Evolutionary conservation across 2,113 vertebrate species (phyloP).

Genomic region (Ciconia boyciana): DNA sequence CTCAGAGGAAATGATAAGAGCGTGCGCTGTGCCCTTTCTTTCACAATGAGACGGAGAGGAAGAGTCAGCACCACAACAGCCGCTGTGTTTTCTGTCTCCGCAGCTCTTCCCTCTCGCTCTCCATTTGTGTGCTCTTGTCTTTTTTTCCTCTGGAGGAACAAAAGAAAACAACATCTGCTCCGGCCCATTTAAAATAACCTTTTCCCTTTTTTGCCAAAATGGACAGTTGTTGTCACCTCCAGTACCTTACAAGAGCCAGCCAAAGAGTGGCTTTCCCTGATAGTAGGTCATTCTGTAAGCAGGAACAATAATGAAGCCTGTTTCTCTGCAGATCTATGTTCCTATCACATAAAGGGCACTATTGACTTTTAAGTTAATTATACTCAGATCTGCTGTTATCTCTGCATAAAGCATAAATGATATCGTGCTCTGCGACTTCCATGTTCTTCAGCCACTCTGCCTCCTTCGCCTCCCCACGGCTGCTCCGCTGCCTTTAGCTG

Average conservation of each 20-base stretch:
- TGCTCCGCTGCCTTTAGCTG: not conserved
- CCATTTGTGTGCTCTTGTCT: not conserved
- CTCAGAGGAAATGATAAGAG: slow-evolving; percentile 23
- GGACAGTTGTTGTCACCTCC: slow-evolving; percentile 22
- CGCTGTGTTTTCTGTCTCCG: not conserved
- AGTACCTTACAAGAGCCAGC: not conserved
- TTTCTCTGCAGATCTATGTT: slow-evolving; percentile 40
- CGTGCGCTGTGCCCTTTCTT: not conserved
- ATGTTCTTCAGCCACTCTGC: not conserved
- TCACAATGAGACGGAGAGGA: slow-evolving; percentile 9
- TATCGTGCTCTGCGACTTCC: not conserved
- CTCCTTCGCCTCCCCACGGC: not conserved
- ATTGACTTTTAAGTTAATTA: slow-evolving; percentile 58
- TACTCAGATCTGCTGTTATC: slow-evolving; percentile 13
- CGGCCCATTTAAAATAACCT: slow-evolving; percentile 41
- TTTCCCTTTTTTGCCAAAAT: slow-evolving; percentile 28
- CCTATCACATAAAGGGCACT: slow-evolving; percentile 39
- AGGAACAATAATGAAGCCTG: slow-evolving; percentile 42
- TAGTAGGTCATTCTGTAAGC: not conserved
- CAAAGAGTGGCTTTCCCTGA: not conserved
- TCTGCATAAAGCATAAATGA: slow-evolving; percentile 16
- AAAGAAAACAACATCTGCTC: slow-evolving; percentile 29
- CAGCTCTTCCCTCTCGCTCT: not conserved
- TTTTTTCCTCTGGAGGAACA: not conserved
- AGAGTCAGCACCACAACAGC: slow-evolving; percentile 15